These are phyloP conservation scores for Syngnathus rostellatus DNA, from an alignment of 2,797 vertebrate species.

Conservation along the genomic window DNA sequence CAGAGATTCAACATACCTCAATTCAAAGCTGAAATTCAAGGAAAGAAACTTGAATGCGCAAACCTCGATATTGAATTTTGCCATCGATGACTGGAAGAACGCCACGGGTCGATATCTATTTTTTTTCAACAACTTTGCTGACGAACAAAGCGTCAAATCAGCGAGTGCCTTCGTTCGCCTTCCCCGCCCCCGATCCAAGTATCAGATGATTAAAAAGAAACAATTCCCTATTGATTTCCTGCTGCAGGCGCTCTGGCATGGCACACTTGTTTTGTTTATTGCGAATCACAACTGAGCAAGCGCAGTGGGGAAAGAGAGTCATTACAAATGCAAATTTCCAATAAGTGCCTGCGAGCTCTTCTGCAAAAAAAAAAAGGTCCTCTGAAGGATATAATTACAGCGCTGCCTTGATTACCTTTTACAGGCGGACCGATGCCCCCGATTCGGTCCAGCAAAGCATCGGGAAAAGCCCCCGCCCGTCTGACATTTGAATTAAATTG, in stretches of 20 bases:
- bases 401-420: constrained; percentile 55
- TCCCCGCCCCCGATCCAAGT: constrained; percentile 26
- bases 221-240: constrained; percentile 48
- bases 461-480: constrained; percentile 35
- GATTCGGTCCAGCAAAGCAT: constrained; percentile 58
- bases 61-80: neutral
- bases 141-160: neutral
- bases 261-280: constrained; percentile 60
- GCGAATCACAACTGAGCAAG: constrained; percentile 43
- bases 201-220: constrained; percentile 54
- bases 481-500: constrained; percentile 11
- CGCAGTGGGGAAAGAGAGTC: constrained; percentile 40
- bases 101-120: neutral
- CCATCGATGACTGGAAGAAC: neutral
- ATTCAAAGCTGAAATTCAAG: too few relatives aligned
- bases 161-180: neutral
- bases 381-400: constrained; percentile 60
- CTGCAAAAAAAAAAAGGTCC: constrained; percentile 26
- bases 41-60: neutral
- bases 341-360: constrained; percentile 57
- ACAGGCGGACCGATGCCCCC: constrained; percentile 38
- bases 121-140: neutral
- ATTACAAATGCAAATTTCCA: constrained; percentile 64
- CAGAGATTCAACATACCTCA: too few relatives aligned
- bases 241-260: constrained; percentile 35